Evolutionary conservation across 2,113 vertebrate genomes (phyloP).

Genomic region (Nycticebus coucang): DNA sequence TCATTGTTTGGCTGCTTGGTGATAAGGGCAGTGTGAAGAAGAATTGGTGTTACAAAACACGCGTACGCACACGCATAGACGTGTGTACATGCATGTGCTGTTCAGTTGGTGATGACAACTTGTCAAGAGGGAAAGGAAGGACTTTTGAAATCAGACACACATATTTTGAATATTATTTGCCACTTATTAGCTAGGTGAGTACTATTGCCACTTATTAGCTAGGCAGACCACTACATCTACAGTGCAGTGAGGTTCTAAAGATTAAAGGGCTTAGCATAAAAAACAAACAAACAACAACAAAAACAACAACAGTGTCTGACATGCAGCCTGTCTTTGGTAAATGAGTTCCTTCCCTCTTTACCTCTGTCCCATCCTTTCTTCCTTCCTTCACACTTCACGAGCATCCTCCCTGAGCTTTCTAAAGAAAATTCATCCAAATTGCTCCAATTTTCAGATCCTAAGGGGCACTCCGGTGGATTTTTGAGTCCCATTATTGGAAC

Average conservation of each 20-base stretch:
- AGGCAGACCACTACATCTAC: background rate
- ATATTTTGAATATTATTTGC: background rate
- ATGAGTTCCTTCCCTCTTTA: background rate
- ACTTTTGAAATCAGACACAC: background rate
- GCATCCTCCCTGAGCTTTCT: background rate
- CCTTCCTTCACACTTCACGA: background rate
- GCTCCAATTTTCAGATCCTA: background rate
- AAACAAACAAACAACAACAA: background rate
- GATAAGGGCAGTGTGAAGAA: constrained; percentile 18
- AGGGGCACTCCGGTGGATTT: background rate
- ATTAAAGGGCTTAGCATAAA: background rate
- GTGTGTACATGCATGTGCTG: background rate
- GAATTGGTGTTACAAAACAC: background rate
- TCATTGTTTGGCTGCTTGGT: constrained; percentile 39
- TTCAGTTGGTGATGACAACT: background rate
- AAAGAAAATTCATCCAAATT: background rate
- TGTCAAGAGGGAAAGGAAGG: background rate
- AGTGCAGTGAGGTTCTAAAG: background rate
- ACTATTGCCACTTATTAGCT: background rate
- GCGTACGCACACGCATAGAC: too few relatives aligned
- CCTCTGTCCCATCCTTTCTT: background rate
- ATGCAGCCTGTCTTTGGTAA: background rate
- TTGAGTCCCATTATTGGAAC: background rate
- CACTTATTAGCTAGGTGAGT: background rate
- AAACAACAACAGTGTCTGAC: background rate